Evolutionary conservation across 2,797 vertebrate genomes (phyloP).

Genomic region (Apogon talboti): DNA sequence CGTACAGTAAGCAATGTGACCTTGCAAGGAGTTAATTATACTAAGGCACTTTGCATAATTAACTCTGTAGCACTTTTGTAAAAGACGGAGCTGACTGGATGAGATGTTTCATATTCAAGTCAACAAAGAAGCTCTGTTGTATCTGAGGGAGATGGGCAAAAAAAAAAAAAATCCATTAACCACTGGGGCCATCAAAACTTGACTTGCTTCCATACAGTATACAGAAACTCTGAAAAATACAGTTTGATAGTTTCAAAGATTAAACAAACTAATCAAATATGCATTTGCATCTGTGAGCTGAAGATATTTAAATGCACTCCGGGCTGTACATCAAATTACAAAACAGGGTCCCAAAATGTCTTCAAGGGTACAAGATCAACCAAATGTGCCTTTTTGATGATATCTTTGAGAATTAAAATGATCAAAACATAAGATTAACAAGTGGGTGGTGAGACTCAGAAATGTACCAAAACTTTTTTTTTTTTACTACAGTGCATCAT

Average conservation of each 20-base stretch:
- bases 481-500: too few relatives aligned
- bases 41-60: constrained; percentile 56
- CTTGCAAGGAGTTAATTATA: constrained; percentile 53
- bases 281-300: not conserved
- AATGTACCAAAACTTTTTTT: too few relatives aligned
- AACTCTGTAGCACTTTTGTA: constrained; percentile 36
- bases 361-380: not conserved
- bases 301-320: constrained; percentile 1
- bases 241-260: constrained; percentile 9
- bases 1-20: constrained; percentile 39
- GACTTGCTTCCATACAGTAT: constrained; percentile 18
- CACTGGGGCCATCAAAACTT: constrained; percentile 21
- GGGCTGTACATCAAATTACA: not conserved
- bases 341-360: not conserved
- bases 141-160: not conserved
- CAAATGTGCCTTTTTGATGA: not conserved
- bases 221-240: constrained; percentile 2
- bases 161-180: constrained; percentile 11
- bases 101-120: constrained; percentile 36
- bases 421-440: not conserved
- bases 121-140: constrained; percentile 26
- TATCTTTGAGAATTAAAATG: not conserved
- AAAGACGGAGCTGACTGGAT: constrained; percentile 27
- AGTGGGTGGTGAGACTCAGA: not conserved
- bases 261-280: constrained; percentile 15